Percentiles rank a stretch among this genome's conserved stretches.
Evolutionary conservation across 1,140 invertebrate species (phyloP).

Genomic region (Gonioctena quinquepunctata): DNA sequence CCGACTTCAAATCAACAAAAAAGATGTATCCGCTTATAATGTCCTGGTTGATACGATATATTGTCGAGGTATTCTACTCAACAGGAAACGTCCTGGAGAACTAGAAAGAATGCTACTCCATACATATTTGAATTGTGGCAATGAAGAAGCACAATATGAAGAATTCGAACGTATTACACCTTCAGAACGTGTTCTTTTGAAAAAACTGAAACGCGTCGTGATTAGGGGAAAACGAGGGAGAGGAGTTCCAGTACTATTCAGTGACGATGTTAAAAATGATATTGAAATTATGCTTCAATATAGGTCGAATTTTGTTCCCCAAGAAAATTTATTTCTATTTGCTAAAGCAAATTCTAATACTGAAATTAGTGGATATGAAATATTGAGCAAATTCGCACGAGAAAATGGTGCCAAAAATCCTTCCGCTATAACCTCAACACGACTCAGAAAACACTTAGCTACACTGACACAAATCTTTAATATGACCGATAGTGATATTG

Average conservation of each 20-base stretch:
- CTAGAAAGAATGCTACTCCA: constrained; percentile 13
- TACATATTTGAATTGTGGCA: neutral
- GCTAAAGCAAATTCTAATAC: constrained; percentile 3
- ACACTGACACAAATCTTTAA: constrained; percentile 47
- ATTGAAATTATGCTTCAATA: constrained; percentile 15
- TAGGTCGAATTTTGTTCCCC: constrained; percentile 6
- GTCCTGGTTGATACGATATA: constrained; percentile 28
- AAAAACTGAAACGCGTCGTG: constrained; percentile 27
- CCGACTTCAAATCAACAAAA: constrained; percentile 14
- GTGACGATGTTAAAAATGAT: neutral
- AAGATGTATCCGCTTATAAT: constrained; percentile 31
- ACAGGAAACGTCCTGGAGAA: constrained; percentile 29
- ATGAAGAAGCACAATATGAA: neutral
- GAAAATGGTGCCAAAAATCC: constrained; percentile 23
- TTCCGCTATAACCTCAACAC: constrained; percentile 30
- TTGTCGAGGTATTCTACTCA: constrained; percentile 29
- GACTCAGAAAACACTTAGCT: constrained; percentile 49
- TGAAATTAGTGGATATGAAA: constrained; percentile 16
- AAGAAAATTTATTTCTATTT: constrained; percentile 30
- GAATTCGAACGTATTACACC: constrained; percentile 23
- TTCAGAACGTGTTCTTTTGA: constrained; percentile 22
- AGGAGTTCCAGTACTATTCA: constrained; percentile 28
- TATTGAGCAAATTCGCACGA: constrained; percentile 5
- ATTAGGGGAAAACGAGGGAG: constrained; percentile 29
- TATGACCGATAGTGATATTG: constrained; percentile 47